Evolutionary conservation across 2,797 vertebrate species (phyloP), one percentile per base, ranked within the genome.

Genomic region (Enteromius radiatus): DNA sequence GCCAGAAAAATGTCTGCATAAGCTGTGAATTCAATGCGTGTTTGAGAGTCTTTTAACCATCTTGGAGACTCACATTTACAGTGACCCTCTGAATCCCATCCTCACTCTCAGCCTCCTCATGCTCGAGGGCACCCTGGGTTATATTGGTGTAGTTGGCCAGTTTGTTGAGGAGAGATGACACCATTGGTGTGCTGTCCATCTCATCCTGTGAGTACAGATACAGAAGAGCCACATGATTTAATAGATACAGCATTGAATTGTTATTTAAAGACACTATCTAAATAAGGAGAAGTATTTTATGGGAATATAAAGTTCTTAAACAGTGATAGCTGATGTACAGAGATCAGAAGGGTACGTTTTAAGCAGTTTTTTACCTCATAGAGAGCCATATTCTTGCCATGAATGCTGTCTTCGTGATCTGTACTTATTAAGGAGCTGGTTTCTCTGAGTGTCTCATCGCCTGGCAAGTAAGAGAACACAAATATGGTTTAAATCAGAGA

Each of bases 181-280:
- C 98, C 98, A 99, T 98, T 11, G 98, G 97, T 65, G 94, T 95
- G 67, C 97, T 97, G 88, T 99, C 98, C 94, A 99, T 98, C 93
- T 99, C 98, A 84, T 99, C 98, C 98, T 99, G 89, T 91, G 28
- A 84, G 33, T 63, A 71, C 21, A 75, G 17, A 78, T 10, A 41
- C 9, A 6, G 45, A 63, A 8, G 15, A 43, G 67, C 1, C 14
- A 14, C 77, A 33, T n/a, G 3, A 5, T 28, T 33, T 23, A 33
- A 36, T 49, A 11, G 9, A 81, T 68, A 38, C 1, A 21, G 2
- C 9, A 38, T 8, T 26, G 3, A 14, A 14, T 23, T 33, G n/a
- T 3, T 49, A 19, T 2, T 74, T 52, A 14, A 3, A 12, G 28
- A 33, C 10, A 33, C 31, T n/a, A 33, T 71, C 49, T 49, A 12